phyloP scores from a whole-genome alignment of 2,888 invertebrate species.

The Dysmachus trigonus region DNA sequence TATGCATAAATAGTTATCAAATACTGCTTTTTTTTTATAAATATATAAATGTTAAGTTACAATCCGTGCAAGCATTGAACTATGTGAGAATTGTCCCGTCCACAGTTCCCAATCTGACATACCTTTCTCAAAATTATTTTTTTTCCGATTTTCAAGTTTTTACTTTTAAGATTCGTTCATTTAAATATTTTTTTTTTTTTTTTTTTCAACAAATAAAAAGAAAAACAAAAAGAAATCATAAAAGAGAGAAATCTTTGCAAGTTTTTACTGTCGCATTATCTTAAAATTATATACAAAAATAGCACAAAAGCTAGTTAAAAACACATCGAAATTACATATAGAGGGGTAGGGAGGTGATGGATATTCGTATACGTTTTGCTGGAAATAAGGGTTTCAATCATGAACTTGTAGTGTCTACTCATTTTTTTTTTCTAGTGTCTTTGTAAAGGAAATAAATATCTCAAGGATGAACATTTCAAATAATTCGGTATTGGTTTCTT shows the following conservation, averaged over 20 bases:
- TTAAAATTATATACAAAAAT: slow-evolving; percentile 45
- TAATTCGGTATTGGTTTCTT: neutral
- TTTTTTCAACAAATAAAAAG: slow-evolving; percentile 29
- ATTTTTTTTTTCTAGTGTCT: neutral
- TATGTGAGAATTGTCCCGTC: slow-evolving; percentile 80
- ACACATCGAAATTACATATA: slow-evolving; percentile 17
- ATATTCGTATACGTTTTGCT: neutral
- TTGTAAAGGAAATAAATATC: neutral
- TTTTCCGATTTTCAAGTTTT: slow-evolving; percentile 27
- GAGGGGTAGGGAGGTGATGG: neutral
- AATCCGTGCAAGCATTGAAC: slow-evolving; percentile 60
- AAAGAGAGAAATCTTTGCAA: neutral
- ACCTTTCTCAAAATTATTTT: slow-evolving; percentile 55
- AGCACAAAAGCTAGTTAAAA: slow-evolving; percentile 24
- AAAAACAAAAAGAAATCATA: slow-evolving; percentile 5
- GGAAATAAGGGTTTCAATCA: neutral
- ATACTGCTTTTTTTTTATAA: neutral
- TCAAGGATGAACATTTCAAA: neutral
- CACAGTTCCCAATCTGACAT: slow-evolving; percentile 81
- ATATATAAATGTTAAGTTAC: neutral
- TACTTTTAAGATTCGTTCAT: slow-evolving; percentile 11
- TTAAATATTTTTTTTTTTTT: slow-evolving; percentile 31
- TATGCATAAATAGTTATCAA: neutral
- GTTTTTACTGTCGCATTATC: slow-evolving; percentile 37
- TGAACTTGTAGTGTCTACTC: slow-evolving; percentile 10